These are phyloP conservation scores for Echinops telfairi DNA, from an alignment of 2,113 vertebrate species.

Conservation along the genomic window DNA sequence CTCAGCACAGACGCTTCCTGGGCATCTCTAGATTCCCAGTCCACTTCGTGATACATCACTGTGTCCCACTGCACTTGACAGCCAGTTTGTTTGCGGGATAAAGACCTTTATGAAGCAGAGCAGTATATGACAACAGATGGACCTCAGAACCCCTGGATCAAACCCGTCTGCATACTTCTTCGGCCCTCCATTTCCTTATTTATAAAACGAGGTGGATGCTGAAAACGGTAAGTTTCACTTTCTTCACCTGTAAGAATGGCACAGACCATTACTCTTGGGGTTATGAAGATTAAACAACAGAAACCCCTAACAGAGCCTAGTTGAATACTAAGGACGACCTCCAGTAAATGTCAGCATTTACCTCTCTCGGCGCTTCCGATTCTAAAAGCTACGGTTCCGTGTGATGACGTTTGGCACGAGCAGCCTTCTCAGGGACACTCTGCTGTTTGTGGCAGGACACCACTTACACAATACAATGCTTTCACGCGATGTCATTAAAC, in stretches of 20 bases:
- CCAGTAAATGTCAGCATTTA: conserved; percentile 21
- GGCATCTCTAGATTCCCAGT: not conserved
- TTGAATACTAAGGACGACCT: not conserved
- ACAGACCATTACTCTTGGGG: not conserved
- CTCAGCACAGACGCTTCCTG: not conserved
- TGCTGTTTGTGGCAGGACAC: not conserved
- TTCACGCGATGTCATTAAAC: not conserved
- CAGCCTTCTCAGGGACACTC: not conserved
- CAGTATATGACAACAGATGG: not conserved
- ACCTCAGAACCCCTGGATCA: not conserved
- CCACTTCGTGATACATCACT: not conserved
- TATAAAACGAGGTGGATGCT: not conserved
- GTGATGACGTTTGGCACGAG: not conserved
- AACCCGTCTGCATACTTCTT: not conserved
- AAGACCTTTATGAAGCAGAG: not conserved
- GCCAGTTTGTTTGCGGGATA: not conserved
- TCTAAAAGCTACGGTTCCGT: not conserved
- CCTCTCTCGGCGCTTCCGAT: not conserved
- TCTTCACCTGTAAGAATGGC: not conserved
- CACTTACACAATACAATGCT: not conserved
- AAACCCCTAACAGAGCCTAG: not conserved
- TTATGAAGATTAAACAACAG: not conserved
- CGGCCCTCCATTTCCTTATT: not conserved
- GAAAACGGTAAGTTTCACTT: not conserved
- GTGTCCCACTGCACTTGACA: conserved; percentile 18